Evolutionary conservation across 2,888 invertebrate species (phyloP), one percentile per base, ranked within the genome.

Genomic region (Empis livida): DNA sequence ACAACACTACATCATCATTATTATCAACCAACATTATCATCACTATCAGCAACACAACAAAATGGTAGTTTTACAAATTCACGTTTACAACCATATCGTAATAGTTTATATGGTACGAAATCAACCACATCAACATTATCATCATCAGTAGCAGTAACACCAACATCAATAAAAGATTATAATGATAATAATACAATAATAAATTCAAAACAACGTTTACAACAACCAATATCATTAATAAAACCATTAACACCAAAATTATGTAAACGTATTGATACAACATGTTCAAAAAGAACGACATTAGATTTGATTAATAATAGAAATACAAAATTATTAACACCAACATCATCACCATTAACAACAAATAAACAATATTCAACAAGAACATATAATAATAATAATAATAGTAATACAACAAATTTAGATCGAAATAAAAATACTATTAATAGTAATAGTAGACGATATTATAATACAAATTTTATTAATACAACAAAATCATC

Each of bases 171-270:
- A 49, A 45, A 42, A 41, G 46, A 20, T 44, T 14, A 16, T 39
- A 17, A 39, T 39, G 11, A 40, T 40, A 20, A 20, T 40, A 17
- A 40, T 20, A 27, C 8, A 27, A 27, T 27, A 27, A 6, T 27
- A 8, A 27, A 27, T 27, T 6, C 23, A 15, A 13, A 27, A 23
- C 23, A 41, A 23, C 8, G 14, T n/a, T 11, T 3, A 45, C 48
- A 37, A 46, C 48, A 31, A 47, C 40, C 40, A 43, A 6, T 27
- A 32, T 17, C 40, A 27, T 13, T 30, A 30, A 59, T 68, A 4
- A 66, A 68, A 46, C 69, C 69, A 20, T 51, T 67, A 15, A 67
- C 69, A 32, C 69, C 67, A 5, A 66, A 68, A 53, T 56, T 68
- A 20, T 64, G 65, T 38, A 59, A 64, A 27, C 64, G 69, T 49